Evolutionary conservation across 2,113 vertebrate genomes (phyloP).

Genomic region (Microcebus tavaratra): DNA sequence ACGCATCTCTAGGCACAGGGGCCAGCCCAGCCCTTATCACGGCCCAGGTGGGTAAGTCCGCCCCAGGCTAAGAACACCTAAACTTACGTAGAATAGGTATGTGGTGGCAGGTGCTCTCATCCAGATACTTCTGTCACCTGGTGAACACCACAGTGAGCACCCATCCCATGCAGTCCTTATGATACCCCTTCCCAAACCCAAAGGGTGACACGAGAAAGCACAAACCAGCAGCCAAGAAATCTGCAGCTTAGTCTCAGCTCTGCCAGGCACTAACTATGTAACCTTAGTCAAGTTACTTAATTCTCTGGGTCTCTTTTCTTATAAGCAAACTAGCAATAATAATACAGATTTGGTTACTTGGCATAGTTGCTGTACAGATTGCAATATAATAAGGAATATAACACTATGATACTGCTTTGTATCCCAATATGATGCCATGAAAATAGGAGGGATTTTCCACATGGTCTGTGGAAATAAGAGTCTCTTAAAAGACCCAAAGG

Average conservation of each 20-base stretch:
- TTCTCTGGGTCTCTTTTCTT: not conserved
- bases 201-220: not conserved
- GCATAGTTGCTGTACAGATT: not conserved
- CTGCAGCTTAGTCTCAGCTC: not conserved
- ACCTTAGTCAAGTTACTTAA: not conserved
- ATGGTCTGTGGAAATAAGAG: not conserved
- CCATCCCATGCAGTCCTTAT: not conserved
- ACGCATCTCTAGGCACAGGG: not conserved
- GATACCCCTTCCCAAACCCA: not conserved
- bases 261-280: not conserved
- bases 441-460: not conserved
- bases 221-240: not conserved
- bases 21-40: not conserved
- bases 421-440: not conserved
- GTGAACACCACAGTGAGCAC: not conserved
- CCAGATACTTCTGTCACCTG: not conserved
- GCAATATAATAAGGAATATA: not conserved
- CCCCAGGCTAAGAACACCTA: not conserved
- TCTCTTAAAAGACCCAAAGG: not conserved
- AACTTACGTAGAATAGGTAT: fast-evolving
- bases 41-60: not conserved
- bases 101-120: not conserved
- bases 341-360: not conserved
- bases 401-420: not conserved
- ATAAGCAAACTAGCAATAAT: not conserved